Percentiles rank a stretch among this genome's conserved stretches.
phyloP scores from a whole-genome alignment of 2,113 vertebrate genomes.

The Chrysochloris asiatica region DNA sequence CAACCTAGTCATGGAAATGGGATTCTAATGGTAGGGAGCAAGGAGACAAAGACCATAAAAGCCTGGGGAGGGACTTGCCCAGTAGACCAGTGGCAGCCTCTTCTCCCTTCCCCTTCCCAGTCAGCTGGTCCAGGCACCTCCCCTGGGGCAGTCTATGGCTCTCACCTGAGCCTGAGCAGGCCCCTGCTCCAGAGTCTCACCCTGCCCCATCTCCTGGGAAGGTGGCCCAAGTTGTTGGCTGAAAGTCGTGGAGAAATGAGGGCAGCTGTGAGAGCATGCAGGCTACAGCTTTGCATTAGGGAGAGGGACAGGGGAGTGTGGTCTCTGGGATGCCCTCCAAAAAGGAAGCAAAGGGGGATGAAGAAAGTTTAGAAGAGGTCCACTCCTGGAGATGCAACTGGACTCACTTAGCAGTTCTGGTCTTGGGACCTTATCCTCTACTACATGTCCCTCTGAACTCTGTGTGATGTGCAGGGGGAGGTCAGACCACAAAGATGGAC shows the following conservation, averaged over 20 bases:
- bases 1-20: accelerated
- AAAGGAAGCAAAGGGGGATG: neutral
- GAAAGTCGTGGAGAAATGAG: no score
- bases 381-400: neutral
- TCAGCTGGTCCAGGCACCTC: neutral
- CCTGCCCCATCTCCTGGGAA: neutral
- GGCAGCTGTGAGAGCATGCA: neutral
- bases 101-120: neutral
- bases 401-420: neutral
- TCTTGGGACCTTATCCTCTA: neutral
- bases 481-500: neutral
- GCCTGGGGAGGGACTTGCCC: neutral
- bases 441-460: no score
- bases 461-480: neutral
- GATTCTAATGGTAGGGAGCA: neutral
- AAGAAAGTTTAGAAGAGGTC: neutral
- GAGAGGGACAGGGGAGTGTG: neutral
- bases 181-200: neutral
- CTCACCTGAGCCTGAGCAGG: no score
- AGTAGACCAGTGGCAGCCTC: accelerated
- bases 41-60: neutral
- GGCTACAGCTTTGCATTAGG: neutral
- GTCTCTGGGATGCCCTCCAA: neutral
- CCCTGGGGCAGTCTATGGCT: neutral
- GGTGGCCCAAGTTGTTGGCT: neutral